A percentile compares a stretch with the other conserved stretches of the same genome.
phyloP scores from a whole-genome alignment of 2,797 vertebrate species.

The Thripadectes ignobilis region DNA sequence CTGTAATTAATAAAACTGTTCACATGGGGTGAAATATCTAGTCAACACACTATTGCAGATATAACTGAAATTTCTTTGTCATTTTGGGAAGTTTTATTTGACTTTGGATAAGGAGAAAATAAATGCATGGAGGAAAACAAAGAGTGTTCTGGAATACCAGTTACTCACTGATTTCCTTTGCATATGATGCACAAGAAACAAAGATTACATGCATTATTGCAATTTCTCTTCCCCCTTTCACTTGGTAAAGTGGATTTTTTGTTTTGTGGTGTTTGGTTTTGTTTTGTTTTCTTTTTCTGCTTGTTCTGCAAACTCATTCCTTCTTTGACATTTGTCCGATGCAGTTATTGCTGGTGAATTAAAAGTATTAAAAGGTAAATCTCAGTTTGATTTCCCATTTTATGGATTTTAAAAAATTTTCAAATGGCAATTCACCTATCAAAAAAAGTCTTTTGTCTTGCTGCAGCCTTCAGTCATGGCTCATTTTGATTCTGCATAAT shows the following conservation, averaged over 20 bases:
- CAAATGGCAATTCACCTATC: conserved; percentile 7
- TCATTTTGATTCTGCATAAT: not conserved
- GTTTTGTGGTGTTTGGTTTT: not conserved
- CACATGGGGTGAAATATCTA: not conserved
- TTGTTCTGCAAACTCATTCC: not conserved
- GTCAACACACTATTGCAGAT: not conserved
- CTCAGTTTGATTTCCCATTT: not conserved
- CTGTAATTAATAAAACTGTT: not conserved
- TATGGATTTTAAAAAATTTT: conserved; percentile 21
- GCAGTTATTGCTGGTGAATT: not conserved
- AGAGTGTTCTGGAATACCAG: not conserved
- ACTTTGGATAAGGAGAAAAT: not conserved
- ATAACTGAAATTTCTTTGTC: not conserved
- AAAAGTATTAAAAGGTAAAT: conserved; percentile 8
- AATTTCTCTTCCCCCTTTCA: not conserved
- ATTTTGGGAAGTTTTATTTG: not conserved
- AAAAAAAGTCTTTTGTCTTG: not conserved
- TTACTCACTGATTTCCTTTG: not conserved
- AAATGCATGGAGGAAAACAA: not conserved
- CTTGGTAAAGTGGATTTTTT: not conserved
- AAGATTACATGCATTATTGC: not conserved
- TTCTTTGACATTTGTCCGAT: not conserved
- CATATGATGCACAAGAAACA: not conserved
- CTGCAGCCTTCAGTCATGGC: not conserved
- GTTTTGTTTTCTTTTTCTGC: not conserved